These are phyloP conservation scores for Agelastica alni DNA, from an alignment of 2,888 invertebrate species.

Conservation along the genomic window DNA sequence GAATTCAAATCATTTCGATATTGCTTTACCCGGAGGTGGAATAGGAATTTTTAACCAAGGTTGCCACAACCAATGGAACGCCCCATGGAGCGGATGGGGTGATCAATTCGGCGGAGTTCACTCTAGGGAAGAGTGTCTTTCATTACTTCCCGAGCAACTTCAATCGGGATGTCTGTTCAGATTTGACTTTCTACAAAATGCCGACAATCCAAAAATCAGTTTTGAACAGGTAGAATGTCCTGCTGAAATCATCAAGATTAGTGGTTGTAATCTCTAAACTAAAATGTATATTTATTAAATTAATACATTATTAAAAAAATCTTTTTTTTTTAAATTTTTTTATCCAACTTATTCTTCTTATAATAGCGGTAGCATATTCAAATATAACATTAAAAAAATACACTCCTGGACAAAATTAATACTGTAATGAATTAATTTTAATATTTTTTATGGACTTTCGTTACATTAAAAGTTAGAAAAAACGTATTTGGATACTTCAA, in stretches of 20 bases:
- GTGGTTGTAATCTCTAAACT: neutral
- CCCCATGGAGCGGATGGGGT: conserved; percentile 32
- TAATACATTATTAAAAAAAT: too few relatives aligned
- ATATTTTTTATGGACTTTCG: too few relatives aligned
- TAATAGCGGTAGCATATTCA: too few relatives aligned
- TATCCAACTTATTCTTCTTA: too few relatives aligned
- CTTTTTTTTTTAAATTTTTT: too few relatives aligned
- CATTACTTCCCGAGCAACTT: conserved; percentile 23
- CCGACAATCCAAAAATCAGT: conserved; percentile 26
- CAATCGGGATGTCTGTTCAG: conserved; percentile 31
- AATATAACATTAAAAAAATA: too few relatives aligned
- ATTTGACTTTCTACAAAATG: conserved; percentile 34
- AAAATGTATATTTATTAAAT: too few relatives aligned
- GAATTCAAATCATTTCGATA: conserved; percentile 32
- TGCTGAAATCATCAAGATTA: conserved; percentile 18
- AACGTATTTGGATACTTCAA: too few relatives aligned
- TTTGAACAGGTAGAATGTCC: conserved; percentile 35
- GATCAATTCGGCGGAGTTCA: conserved; percentile 31
- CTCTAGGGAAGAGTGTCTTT: conserved; percentile 25
- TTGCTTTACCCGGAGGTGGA: conserved; percentile 18
- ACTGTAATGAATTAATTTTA: too few relatives aligned
- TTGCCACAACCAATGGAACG: conserved; percentile 32
- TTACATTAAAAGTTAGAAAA: too few relatives aligned
- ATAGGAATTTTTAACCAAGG: conserved; percentile 31
- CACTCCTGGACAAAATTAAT: too few relatives aligned